Evolutionary conservation across 2,797 vertebrate genomes (phyloP).

Genomic region (Acipenser ruthenus): DNA sequence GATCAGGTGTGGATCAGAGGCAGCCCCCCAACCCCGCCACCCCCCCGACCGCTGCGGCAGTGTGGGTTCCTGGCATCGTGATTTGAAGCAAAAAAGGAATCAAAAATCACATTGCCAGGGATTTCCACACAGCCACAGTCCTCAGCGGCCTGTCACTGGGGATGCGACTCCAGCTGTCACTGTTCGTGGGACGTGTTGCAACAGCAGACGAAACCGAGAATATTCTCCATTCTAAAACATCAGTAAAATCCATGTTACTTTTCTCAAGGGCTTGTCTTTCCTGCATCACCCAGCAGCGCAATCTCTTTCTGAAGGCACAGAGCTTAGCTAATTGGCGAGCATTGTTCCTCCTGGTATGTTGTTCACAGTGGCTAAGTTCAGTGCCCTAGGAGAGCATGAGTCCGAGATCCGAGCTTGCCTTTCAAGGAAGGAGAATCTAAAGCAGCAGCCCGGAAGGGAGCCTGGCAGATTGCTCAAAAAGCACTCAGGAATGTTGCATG

Average conservation of each 20-base stretch:
- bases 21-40: too few relatives aligned
- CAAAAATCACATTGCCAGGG: constrained; percentile 83
- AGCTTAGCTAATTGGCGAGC: constrained; percentile 80
- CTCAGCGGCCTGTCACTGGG: constrained; percentile 31
- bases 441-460: not conserved
- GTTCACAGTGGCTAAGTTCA: constrained; percentile 86
- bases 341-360: constrained; percentile 68
- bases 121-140: constrained; percentile 71
- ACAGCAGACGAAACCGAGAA: too few relatives aligned
- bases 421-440: not conserved
- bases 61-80: constrained; percentile 78
- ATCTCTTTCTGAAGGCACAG: constrained; percentile 65
- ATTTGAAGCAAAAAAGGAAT: constrained; percentile 71
- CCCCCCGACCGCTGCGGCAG: constrained; percentile 51
- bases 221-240: too few relatives aligned
- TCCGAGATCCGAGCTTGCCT: too few relatives aligned
- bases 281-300: constrained; percentile 30
- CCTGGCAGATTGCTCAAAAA: constrained; percentile 12
- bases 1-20: too few relatives aligned
- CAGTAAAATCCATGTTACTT: too few relatives aligned
- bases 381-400: constrained; percentile 56
- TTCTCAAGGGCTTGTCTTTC: not conserved
- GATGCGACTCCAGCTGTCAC: too few relatives aligned
- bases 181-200: too few relatives aligned
- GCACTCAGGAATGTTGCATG: constrained; percentile 40